phyloP scores from a whole-genome alignment of 2,888 invertebrate genomes.

The Keiferia lycopersicella region DNA sequence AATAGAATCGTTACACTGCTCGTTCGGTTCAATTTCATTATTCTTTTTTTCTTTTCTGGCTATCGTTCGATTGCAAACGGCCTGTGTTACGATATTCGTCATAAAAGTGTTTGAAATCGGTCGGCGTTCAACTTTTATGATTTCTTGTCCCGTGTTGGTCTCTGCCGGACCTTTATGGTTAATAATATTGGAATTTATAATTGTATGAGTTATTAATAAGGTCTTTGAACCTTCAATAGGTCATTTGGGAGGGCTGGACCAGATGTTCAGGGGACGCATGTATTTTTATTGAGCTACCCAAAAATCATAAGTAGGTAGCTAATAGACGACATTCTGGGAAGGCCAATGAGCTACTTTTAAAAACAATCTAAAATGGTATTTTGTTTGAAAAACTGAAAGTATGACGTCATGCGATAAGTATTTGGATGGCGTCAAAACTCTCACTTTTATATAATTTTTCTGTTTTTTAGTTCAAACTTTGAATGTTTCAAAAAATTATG shows the following conservation, averaged over 20 bases:
- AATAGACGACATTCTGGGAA: too few relatives aligned
- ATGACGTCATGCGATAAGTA: too few relatives aligned
- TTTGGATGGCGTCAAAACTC: too few relatives aligned
- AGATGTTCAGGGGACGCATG: slow-evolving; percentile 3
- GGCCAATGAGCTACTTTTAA: too few relatives aligned
- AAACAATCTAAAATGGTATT: too few relatives aligned
- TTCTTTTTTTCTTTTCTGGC: slow-evolving; percentile 7
- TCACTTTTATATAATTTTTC: too few relatives aligned
- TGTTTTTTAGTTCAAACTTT: too few relatives aligned
- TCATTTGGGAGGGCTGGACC: slow-evolving; percentile 24
- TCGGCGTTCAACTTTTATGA: slow-evolving; percentile 51
- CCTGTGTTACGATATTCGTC: slow-evolving; percentile 23
- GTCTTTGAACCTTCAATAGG: slow-evolving; percentile 43
- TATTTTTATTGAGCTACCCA: not conserved
- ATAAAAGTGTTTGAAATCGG: slow-evolving; percentile 37
- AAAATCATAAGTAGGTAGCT: not conserved
- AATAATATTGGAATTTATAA: slow-evolving; percentile 57
- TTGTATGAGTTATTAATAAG: slow-evolving; percentile 51
- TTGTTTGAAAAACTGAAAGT: too few relatives aligned
- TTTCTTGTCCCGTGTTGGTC: slow-evolving; percentile 41
- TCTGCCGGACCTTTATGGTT: slow-evolving; percentile 40
- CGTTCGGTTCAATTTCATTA: slow-evolving; percentile 7
- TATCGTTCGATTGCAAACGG: slow-evolving; percentile 14
- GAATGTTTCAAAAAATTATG: too few relatives aligned
- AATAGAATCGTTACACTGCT: slow-evolving; percentile 28